These are phyloP conservation scores for Gambusia yucatana DNA, from an alignment of 2,797 vertebrate species.

Conservation along the genomic window DNA sequence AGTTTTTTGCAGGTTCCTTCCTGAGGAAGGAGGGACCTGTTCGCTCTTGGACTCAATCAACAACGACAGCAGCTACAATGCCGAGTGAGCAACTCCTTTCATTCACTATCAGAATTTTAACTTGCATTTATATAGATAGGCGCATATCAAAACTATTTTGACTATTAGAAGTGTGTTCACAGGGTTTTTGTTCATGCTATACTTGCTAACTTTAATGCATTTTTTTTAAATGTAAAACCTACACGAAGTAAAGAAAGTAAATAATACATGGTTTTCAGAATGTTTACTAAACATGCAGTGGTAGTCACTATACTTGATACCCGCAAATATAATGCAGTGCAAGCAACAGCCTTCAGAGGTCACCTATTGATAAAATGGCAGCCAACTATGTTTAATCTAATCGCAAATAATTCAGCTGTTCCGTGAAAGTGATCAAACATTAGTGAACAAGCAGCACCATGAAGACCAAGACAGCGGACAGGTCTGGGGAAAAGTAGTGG, in stretches of 20 bases:
- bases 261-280: background rate
- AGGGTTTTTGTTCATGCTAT: background rate
- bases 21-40: conserved; percentile 48
- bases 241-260: background rate
- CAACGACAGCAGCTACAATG: background rate
- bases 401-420: background rate
- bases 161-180: background rate
- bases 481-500: background rate
- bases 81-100: background rate
- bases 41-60: background rate
- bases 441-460: background rate
- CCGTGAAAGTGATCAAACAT: background rate
- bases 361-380: background rate
- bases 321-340: background rate
- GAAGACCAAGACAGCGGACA: background rate
- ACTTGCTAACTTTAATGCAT: background rate
- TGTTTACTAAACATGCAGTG: background rate
- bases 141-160: background rate
- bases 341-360: background rate
- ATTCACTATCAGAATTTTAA: background rate
- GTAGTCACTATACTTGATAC: background rate
- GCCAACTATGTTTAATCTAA: background rate
- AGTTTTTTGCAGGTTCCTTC: conserved; percentile 32
- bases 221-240: background rate
- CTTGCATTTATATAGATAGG: background rate